These are phyloP conservation scores for Plusia festucae DNA, from an alignment of 2,888 invertebrate species.

Conservation along the genomic window DNA sequence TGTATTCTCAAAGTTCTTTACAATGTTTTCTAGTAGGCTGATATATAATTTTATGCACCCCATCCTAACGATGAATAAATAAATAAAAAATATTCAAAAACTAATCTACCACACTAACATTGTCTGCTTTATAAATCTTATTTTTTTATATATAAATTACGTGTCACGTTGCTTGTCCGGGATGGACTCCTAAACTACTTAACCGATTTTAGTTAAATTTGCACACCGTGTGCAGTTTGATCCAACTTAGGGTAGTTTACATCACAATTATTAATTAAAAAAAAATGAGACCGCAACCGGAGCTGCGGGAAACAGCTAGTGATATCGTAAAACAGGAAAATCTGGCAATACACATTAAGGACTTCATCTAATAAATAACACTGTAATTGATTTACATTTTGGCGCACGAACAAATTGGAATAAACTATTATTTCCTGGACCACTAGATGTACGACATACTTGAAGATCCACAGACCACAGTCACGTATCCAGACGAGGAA, in stretches of 20 bases:
- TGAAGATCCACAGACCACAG: conserved; percentile 21
- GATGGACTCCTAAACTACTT: no score
- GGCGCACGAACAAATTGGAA: conserved; percentile 40
- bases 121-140: background rate
- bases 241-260: no score
- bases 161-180: no score
- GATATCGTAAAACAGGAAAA: conserved; percentile 31
- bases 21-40: no score
- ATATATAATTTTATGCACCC: background rate
- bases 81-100: background rate
- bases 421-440: conserved; percentile 34
- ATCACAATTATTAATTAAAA: no score
- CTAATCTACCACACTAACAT: background rate
- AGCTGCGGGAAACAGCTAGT: no score
- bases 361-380: conserved; percentile 20
- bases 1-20: background rate
- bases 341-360: conserved; percentile 30
- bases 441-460: conserved; percentile 15
- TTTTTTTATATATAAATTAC: no score
- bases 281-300: no score
- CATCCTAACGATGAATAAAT: background rate
- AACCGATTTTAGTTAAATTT: no score
- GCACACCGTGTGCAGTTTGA: no score
- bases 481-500: conserved; percentile 53
- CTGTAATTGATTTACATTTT: conserved; percentile 38